Percentiles rank a stretch among this genome's conserved stretches.
Conservation (phyloP, 2,113 vertebrate genomes). For the Ibidorhyncha struthersii region DNA sequence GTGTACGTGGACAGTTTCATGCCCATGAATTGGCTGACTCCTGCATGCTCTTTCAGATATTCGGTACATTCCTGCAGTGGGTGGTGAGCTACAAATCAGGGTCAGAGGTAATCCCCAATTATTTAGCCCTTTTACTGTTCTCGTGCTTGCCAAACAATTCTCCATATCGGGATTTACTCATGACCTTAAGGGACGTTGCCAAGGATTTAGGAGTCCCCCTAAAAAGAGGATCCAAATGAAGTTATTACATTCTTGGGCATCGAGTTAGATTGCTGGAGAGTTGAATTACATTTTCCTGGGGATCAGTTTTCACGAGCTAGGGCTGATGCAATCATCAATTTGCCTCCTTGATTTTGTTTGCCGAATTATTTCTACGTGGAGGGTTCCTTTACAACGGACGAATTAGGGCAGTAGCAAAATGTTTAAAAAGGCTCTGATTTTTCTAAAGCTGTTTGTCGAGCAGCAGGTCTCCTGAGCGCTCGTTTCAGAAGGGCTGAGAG, state of each 20-base stretch:
- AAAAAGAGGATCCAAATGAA: slow-evolving; percentile 57
- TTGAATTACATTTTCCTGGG: slow-evolving; percentile 45
- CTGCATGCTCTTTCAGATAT: slow-evolving; percentile 29
- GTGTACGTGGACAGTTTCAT: slow-evolving; percentile 4
- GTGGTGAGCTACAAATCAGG: slow-evolving; percentile 54
- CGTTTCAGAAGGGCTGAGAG: neutral
- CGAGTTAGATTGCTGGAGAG: slow-evolving; percentile 29
- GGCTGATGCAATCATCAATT: slow-evolving; percentile 52
- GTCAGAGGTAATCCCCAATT: slow-evolving; percentile 67
- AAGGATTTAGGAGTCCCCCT: slow-evolving; percentile 62
- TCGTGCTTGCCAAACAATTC: slow-evolving; percentile 32
- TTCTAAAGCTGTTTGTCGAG: neutral
- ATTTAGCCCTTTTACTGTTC: slow-evolving; percentile 62
- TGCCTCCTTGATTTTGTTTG: neutral
- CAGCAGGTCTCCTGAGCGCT: neutral
- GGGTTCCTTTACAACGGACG: neutral
- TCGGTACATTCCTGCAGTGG: slow-evolving; percentile 56
- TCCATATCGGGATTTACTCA: slow-evolving; percentile 46
- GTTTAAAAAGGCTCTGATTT: neutral
- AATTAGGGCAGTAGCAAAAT: neutral
- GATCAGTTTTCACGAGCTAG: slow-evolving; percentile 43
- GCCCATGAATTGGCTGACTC: slow-evolving; percentile 8
- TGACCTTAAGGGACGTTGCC: slow-evolving; percentile 65
- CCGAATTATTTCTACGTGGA: neutral
- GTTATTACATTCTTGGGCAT: slow-evolving; percentile 37